These are phyloP conservation scores for Eurytoma californica DNA, from an alignment of 2,888 invertebrate genomes.

Conservation along the genomic window DNA sequence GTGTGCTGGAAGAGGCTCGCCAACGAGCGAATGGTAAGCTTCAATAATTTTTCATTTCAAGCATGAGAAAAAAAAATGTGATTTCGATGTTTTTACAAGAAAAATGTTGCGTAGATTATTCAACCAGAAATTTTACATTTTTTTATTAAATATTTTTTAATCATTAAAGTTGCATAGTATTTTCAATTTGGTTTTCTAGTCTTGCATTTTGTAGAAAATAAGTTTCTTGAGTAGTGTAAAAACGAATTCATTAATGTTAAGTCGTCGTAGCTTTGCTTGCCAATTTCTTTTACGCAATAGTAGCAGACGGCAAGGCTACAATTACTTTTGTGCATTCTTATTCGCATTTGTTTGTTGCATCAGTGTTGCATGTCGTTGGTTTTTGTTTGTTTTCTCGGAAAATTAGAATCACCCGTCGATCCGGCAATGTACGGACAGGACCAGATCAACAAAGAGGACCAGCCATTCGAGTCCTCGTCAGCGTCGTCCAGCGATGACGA, in stretches of 20 bases:
- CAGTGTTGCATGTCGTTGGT: constrained; percentile 41
- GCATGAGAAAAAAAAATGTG: neutral
- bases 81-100: too few relatives aligned
- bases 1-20: constrained; percentile 92
- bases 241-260: neutral
- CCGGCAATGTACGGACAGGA: constrained; percentile 79
- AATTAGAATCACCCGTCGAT: constrained; percentile 75
- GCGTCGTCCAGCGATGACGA: constrained; percentile 74
- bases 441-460: constrained; percentile 49
- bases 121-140: too few relatives aligned
- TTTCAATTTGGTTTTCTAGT: too few relatives aligned
- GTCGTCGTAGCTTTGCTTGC: neutral
- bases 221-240: constrained; percentile 7
- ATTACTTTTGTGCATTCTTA: neutral
- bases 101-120: too few relatives aligned
- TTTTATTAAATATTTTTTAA: too few relatives aligned
- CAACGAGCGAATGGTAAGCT: constrained; percentile 89
- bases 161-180: too few relatives aligned
- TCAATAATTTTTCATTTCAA: constrained; percentile 21
- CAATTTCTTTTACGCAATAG: constrained; percentile 15
- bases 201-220: constrained; percentile 17
- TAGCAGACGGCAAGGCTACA: neutral
- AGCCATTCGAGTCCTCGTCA: constrained; percentile 71
- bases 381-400: constrained; percentile 17
- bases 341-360: constrained; percentile 21